These are phyloP conservation scores for Drosophila elegans DNA, from an alignment of 1,140 invertebrate species.

Conservation along the genomic window DNA sequence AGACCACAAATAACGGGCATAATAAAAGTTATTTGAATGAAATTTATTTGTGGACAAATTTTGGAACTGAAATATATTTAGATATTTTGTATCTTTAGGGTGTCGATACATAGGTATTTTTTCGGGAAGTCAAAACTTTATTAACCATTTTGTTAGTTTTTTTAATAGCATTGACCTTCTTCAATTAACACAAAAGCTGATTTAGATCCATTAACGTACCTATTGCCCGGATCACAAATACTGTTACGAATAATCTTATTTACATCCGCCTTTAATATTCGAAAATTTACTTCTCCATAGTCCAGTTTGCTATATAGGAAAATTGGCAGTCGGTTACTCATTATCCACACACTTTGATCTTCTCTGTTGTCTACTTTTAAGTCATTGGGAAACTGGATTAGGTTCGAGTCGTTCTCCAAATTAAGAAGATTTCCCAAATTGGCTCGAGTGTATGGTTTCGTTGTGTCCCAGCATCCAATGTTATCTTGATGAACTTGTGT, in stretches of 20 bases:
- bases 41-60: too few relatives aligned
- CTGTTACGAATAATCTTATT: slow-evolving; percentile 87
- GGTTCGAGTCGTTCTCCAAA: slow-evolving; percentile 85
- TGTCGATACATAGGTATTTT: too few relatives aligned
- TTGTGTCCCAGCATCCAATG: slow-evolving; percentile 92
- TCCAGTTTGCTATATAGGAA: slow-evolving; percentile 90
- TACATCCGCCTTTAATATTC: slow-evolving; percentile 88
- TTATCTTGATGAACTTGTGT: slow-evolving; percentile 90
- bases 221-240: slow-evolving; percentile 88
- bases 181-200: slow-evolving; percentile 50
- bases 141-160: slow-evolving; percentile 3
- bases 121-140: too few relatives aligned
- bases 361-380: slow-evolving; percentile 89
- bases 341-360: slow-evolving; percentile 90
- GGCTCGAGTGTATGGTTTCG: slow-evolving; percentile 88
- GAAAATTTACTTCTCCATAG: slow-evolving; percentile 89
- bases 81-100: too few relatives aligned
- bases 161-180: slow-evolving; percentile 69
- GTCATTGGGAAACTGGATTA: slow-evolving; percentile 92
- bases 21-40: too few relatives aligned
- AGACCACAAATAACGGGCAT: too few relatives aligned
- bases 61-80: too few relatives aligned
- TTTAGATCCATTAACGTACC: slow-evolving; percentile 18
- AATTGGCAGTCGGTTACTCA: slow-evolving; percentile 90
- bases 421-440: slow-evolving; percentile 87